Base-by-base conservation (phyloP, 2,888 invertebrate species). In the Tupiocoris notatus region DNA sequence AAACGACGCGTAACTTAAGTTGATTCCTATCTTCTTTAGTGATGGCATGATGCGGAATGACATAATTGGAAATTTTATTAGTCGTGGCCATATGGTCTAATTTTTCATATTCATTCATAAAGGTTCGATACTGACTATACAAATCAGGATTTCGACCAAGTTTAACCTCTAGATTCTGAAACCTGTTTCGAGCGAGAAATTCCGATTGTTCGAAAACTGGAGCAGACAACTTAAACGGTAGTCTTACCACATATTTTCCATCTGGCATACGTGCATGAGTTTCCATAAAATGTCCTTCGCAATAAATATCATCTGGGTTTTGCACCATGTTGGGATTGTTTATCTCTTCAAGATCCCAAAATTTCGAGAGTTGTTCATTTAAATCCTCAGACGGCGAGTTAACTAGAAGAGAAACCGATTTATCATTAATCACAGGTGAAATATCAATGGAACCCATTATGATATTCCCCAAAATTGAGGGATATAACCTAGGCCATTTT, bases 311-410 rank as follows among this genome's bases (percentile, higher is more conserved):
- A 17, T 64, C 25, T n/a, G 64, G 25, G 24, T 24, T 64, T 3
- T n/a, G 17, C 9, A 64, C 25, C 25, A 7, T 2, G 24, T n/a
- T 18, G 7, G 7, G 16, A 16, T 9, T 7, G 9, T 18, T 22
- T 64, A 39, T 39, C 39, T 64, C 64, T 17, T 64, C 64, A 7
- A 24, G n/a, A 17, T 64, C n/a, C 25, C 25, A 24, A 64, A 64
- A 24, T n/a, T 64, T 24, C 1, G 6, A 25, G 1, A 63, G 22
- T 63, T 63, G 39, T 39, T 39, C 39, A 39, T 39, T 39, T 39
- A 39, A 39, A 12, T 39, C 12, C 3, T 39, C 39, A 12, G 3
- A 7, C 39, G 39, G 3, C 12, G 39, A 12, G 12, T 39, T 39
- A 39, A 21, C 64, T 12, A 17, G 6, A 24, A 17, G 24, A 21